Percentiles rank a stretch among this genome's conserved stretches.
Conservation (phyloP, 2,797 vertebrate species). For the Sebastes nivosus region DNA sequence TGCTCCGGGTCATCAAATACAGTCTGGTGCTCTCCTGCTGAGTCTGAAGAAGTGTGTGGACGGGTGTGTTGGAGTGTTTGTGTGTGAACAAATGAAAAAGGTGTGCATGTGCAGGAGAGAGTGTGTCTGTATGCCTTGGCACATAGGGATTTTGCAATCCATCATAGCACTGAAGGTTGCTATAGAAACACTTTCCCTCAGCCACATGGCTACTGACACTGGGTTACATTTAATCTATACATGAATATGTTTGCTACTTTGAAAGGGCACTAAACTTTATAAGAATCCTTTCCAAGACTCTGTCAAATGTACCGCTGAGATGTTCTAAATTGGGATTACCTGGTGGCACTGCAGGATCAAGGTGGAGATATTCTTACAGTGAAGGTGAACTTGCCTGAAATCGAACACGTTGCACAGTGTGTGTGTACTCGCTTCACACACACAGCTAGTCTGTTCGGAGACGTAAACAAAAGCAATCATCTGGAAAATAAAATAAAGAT, state of each 20-base stretch:
- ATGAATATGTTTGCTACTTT: conserved; percentile 31
- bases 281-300: background rate
- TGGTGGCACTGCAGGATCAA: background rate
- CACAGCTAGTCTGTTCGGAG: background rate
- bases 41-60: background rate
- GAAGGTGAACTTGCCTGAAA: background rate
- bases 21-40: conserved; percentile 44
- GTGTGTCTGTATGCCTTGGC: background rate
- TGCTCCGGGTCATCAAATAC: conserved; percentile 28
- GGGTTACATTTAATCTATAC: conserved; percentile 43
- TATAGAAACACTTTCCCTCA: conserved; percentile 61
- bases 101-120: background rate
- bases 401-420: background rate
- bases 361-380: background rate
- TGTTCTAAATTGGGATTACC: background rate
- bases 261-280: conserved; percentile 21
- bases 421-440: background rate
- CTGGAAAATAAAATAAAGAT: conserved; percentile 2
- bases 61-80: background rate
- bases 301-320: background rate
- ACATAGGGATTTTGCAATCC: conserved; percentile 30
- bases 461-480: background rate
- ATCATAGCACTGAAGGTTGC: conserved; percentile 51
- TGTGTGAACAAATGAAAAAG: background rate
- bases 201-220: conserved; percentile 19